These are phyloP conservation scores for cattle (Bos taurus) DNA, from an alignment of 2,113 vertebrate species.

Conservation along the genomic window DNA sequence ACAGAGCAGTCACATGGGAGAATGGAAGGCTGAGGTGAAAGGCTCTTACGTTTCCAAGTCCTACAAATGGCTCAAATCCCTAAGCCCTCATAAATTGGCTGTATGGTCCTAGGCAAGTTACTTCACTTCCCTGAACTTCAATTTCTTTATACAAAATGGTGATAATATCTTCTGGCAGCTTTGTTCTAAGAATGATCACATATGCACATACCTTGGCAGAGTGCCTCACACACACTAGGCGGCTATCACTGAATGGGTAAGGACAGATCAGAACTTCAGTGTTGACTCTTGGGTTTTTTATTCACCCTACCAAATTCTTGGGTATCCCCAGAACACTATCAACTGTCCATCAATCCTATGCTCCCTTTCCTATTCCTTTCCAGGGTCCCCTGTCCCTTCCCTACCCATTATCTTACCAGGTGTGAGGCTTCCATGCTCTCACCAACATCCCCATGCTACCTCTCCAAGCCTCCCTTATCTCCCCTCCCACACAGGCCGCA, in stretches of 20 bases:
- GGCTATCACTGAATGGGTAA: neutral
- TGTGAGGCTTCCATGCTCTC: neutral
- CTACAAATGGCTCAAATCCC: neutral
- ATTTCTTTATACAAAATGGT: neutral
- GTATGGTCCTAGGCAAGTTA: neutral
- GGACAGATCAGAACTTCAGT: neutral
- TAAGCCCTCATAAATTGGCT: neutral
- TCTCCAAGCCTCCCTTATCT: neutral
- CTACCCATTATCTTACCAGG: neutral
- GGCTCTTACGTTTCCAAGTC: neutral
- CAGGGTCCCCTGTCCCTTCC: neutral
- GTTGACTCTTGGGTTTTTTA: neutral
- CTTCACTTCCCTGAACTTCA: neutral
- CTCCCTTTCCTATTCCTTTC: neutral
- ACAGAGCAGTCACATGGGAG: neutral
- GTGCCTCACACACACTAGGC: neutral
- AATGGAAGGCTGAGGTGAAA: neutral
- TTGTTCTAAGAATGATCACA: neutral
- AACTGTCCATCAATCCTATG: neutral
- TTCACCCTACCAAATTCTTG: neutral
- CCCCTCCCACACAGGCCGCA: constrained; percentile 83
- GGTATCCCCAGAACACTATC: neutral
- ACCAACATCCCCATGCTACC: neutral
- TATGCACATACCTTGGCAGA: neutral
- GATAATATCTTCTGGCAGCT: neutral